Conservation (phyloP, 2,113 vertebrate species). For the Pantherophis guttatus region DNA sequence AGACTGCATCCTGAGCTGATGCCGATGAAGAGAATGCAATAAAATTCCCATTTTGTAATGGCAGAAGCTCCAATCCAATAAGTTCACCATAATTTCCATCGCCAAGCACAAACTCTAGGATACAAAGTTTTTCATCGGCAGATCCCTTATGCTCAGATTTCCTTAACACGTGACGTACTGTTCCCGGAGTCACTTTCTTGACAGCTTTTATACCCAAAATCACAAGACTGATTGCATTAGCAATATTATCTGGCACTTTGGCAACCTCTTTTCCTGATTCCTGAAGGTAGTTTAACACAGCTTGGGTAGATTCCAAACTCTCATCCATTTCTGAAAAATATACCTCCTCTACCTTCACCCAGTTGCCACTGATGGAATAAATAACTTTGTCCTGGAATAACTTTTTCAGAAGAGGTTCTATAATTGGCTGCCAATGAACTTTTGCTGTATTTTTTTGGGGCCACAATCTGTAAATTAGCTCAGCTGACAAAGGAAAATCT, state of each 20-base stretch:
- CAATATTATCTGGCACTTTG: slow-evolving; percentile 80
- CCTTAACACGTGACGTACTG: slow-evolving; percentile 84
- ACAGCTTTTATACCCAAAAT: slow-evolving; percentile 64
- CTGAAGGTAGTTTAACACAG: slow-evolving; percentile 91
- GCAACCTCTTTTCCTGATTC: slow-evolving; percentile 89
- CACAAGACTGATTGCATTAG: slow-evolving; percentile 73
- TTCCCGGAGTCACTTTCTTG: slow-evolving; percentile 82
- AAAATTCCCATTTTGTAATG: slow-evolving; percentile 86
- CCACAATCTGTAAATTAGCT: slow-evolving; percentile 85
- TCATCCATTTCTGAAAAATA: slow-evolving; percentile 88
- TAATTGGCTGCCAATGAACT: slow-evolving; percentile 85
- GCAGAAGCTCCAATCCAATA: slow-evolving; percentile 91
- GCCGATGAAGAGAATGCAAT: slow-evolving; percentile 87
- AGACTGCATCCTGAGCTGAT: slow-evolving; percentile 87
- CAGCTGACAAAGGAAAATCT: slow-evolving; percentile 78
- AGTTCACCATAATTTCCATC: slow-evolving; percentile 89
- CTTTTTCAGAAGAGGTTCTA: slow-evolving; percentile 86
- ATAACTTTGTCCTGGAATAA: slow-evolving; percentile 84
- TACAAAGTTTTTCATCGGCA: slow-evolving; percentile 79
- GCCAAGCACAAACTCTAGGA: slow-evolving; percentile 88
- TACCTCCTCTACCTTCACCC: slow-evolving; percentile 83
- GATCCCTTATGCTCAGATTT: slow-evolving; percentile 78
- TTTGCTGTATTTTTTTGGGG: slow-evolving; percentile 79
- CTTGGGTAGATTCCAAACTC: slow-evolving; percentile 71
- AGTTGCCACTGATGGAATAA: slow-evolving; percentile 78